Base-by-base conservation (phyloP, 2,113 vertebrate species). In the Pimephales promelas region DNA sequence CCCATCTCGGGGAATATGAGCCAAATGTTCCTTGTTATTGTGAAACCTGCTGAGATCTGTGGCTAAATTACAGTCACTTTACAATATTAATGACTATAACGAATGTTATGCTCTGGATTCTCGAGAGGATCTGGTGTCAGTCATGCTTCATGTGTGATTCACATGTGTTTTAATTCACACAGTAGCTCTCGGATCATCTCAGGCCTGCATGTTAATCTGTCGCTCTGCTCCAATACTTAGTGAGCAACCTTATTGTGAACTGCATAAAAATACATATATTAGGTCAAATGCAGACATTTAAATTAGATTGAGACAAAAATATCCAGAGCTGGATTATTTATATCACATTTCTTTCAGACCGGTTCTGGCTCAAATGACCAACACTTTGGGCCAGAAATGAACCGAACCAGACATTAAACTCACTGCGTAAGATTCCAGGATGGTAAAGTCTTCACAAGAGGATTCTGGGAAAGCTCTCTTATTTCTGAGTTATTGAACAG, bases 351-450 rank as follows among this genome's bases (percentile, higher is more conserved):
- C 43, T 16, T 72, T n/a, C 40, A 45, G 68, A 36, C 22, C 4
- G 6, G 43, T 8, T 31, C 43, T 47, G 45, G 71, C 71, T 76
- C 43, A 24, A 24, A 49, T n/a, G 57, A 59, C 40, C n/a, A 20
- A 61, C 40, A 83, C 40, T 28, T 75, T 52, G 16, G 72, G 16
- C 72, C 72, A 75, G 45, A 34, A 75, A 31, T 54, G 16, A 75
- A 16, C 64, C 64, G 13, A 36, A 52, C 45, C 72, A 75, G 56
- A 82, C 16, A 31, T 73, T 72, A 56, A 52, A 47, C 45, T 72
- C 70, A 45, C 68, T 31, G 24, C 3, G 1, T 26, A 10, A 5
- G n/a, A 62, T 28, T 26, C 73, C 74, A 31, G 34, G 24, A 8
- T 28, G 68, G 40, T 52, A 36, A 66, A 49, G 74, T 77, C 74